Percentiles rank a stretch among this genome's conserved stretches.
phyloP scores from a whole-genome alignment of 2,888 invertebrate species.

The Ligdia adustata region DNA sequence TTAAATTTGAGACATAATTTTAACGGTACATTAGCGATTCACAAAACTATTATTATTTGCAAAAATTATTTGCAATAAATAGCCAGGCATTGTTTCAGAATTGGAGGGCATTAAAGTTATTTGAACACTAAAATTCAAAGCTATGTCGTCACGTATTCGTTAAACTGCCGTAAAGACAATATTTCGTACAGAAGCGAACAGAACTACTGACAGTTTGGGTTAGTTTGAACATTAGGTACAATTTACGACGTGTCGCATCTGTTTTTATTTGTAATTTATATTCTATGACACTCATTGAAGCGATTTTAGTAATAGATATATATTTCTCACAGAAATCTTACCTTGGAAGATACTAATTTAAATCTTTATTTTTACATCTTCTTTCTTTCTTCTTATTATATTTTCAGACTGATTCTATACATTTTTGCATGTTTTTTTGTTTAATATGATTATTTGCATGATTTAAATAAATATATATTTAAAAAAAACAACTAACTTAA shows the following conservation, averaged over 20 bases:
- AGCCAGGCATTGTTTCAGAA: conserved; percentile 1
- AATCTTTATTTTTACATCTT: no score
- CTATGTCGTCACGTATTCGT: conserved; percentile 10
- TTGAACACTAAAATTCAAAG: conserved; percentile 6
- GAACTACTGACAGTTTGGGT: conserved; percentile 7
- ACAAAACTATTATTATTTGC: no score
- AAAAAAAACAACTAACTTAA: no score
- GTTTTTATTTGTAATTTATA: conserved; percentile 16
- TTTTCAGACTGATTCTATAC: no score
- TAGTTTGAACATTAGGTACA: conserved; percentile 10
- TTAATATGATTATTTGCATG: no score
- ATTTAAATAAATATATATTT: no score
- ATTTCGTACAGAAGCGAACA: conserved; percentile 9
- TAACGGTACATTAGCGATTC: no score
- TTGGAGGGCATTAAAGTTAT: conserved; percentile 2
- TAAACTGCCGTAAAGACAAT: conserved; percentile 21
- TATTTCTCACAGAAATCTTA: no score
- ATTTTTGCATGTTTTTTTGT: no score
- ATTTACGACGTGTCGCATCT: conserved; percentile 18
- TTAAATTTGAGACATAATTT: no score
- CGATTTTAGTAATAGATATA: neutral
- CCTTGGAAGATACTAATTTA: no score
- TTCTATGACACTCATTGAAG: conserved; percentile 1
- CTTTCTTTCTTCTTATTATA: no score
- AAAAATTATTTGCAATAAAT: conserved; percentile 2